Conservation (phyloP, 2,888 invertebrate genomes). For the Orthosia gracilis region DNA sequence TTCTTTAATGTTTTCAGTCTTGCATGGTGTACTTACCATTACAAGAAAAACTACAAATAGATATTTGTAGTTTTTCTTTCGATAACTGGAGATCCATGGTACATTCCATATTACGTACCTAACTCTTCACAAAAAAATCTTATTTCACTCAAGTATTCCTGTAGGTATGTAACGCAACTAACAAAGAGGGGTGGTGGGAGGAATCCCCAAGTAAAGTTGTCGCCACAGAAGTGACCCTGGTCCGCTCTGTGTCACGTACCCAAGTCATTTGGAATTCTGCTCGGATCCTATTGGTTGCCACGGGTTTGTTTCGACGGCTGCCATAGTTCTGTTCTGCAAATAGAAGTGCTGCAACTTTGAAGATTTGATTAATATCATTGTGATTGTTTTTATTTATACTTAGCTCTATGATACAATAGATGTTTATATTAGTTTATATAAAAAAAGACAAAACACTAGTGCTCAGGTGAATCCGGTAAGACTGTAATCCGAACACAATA, state of each 20-base stretch:
- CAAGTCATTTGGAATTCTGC: slow-evolving; percentile 85
- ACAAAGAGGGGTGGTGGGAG: slow-evolving; percentile 51
- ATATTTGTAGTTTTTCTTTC: not conserved
- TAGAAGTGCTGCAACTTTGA: slow-evolving; percentile 31
- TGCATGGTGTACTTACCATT: not conserved
- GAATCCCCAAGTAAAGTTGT: slow-evolving; percentile 48
- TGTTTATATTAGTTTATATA: not conserved
- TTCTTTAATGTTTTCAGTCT: not conserved
- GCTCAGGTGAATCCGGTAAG: too few species aligned
- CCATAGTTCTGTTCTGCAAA: slow-evolving; percentile 69
- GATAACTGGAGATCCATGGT: not conserved
- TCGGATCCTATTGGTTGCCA: slow-evolving; percentile 72
- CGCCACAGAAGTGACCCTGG: slow-evolving; percentile 55
- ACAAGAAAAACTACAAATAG: not conserved
- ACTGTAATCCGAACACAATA: too few species aligned
- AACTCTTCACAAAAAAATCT: not conserved
- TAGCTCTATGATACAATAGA: not conserved
- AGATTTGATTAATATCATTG: slow-evolving; percentile 44
- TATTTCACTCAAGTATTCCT: slow-evolving; percentile 41
- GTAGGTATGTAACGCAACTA: slow-evolving; percentile 50
- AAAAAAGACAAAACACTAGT: too few species aligned
- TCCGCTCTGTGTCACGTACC: slow-evolving; percentile 74
- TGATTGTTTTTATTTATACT: not conserved
- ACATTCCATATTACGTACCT: not conserved
- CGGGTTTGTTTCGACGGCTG: slow-evolving; percentile 82